Evolutionary conservation across 1,140 invertebrate genomes (phyloP).

Genomic region (Pseudomyrmex concolor): DNA sequence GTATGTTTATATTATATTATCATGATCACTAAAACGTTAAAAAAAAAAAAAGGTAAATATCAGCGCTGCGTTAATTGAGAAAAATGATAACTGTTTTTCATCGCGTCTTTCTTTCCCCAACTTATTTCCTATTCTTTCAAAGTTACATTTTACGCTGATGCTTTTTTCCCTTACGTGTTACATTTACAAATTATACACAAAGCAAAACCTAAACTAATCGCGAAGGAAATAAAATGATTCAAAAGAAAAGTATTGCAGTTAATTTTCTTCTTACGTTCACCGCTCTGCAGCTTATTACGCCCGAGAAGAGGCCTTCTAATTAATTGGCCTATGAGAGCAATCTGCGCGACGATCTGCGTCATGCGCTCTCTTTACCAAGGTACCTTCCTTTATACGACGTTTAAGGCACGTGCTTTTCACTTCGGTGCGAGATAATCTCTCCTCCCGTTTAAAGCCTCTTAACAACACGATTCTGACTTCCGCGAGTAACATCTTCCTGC

Average conservation of each 20-base stretch:
- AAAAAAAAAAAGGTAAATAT: background rate
- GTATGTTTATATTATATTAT: slow-evolving; percentile 23
- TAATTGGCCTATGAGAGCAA: slow-evolving; percentile 58
- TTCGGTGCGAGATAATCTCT: slow-evolving; percentile 58
- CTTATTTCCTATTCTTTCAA: slow-evolving; percentile 21
- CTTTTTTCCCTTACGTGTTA: background rate
- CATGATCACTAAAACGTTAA: background rate
- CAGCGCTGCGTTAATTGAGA: background rate
- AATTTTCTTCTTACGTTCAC: slow-evolving; percentile 15
- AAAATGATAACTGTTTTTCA: slow-evolving; percentile 10
- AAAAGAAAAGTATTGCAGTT: background rate
- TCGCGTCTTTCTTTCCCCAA: slow-evolving; percentile 7
- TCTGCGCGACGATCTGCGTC: slow-evolving; percentile 54
- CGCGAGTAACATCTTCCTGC: slow-evolving; percentile 25
- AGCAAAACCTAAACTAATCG: too few species aligned
- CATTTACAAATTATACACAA: too few species aligned
- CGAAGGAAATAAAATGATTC: background rate
- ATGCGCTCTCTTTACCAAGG: slow-evolving; percentile 35
- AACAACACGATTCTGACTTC: slow-evolving; percentile 35
- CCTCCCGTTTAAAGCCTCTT: slow-evolving; percentile 29
- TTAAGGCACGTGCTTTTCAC: slow-evolving; percentile 64
- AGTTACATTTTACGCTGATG: background rate
- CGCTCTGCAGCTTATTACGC: slow-evolving; percentile 48
- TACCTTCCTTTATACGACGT: slow-evolving; percentile 41
- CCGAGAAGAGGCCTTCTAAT: slow-evolving; percentile 39